These are phyloP conservation scores for Ianthella basta DNA, from an alignment of 37 sponge, comb jelly and placozoan species.

Conservation along the genomic window DNA sequence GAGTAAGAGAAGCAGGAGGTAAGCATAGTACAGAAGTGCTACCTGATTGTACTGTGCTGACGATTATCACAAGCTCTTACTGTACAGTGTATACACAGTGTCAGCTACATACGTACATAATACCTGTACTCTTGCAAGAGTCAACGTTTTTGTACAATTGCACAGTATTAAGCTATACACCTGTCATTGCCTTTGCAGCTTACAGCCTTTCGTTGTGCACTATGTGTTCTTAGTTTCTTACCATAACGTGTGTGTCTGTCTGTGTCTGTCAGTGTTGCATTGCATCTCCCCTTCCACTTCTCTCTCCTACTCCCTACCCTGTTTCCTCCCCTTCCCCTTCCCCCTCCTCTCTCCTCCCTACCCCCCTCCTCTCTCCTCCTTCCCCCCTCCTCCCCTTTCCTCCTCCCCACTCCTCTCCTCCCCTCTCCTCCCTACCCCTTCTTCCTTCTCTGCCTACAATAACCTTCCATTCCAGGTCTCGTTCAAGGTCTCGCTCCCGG, in stretches of 20 bases:
- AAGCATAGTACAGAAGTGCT: neutral
- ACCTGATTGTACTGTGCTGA: too few relatives aligned
- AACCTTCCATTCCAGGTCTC: too few relatives aligned
- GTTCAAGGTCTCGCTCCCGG: neutral
- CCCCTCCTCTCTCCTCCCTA: neutral
- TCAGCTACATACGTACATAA: too few relatives aligned
- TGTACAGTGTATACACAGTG: too few relatives aligned
- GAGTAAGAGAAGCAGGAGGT: constrained; percentile 4
- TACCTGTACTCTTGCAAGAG: too few relatives aligned
- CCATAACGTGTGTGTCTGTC: neutral
- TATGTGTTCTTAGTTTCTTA: neutral
- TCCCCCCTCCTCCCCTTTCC: neutral
- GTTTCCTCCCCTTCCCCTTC: too few relatives aligned
- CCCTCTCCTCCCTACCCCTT: neutral
- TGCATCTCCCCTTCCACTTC: too few relatives aligned
- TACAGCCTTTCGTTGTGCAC: neutral
- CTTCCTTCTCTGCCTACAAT: neutral
- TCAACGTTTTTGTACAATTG: too few relatives aligned
- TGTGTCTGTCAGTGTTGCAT: too few relatives aligned
- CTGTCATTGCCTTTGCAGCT: neutral
- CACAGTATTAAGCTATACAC: too few relatives aligned
- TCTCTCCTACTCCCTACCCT: too few relatives aligned
- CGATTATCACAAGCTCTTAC: too few relatives aligned
- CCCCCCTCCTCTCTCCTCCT: neutral
- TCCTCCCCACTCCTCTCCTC: neutral